Conservation (phyloP, 2,888 invertebrate species). For the Tenthredo livida region DNA sequence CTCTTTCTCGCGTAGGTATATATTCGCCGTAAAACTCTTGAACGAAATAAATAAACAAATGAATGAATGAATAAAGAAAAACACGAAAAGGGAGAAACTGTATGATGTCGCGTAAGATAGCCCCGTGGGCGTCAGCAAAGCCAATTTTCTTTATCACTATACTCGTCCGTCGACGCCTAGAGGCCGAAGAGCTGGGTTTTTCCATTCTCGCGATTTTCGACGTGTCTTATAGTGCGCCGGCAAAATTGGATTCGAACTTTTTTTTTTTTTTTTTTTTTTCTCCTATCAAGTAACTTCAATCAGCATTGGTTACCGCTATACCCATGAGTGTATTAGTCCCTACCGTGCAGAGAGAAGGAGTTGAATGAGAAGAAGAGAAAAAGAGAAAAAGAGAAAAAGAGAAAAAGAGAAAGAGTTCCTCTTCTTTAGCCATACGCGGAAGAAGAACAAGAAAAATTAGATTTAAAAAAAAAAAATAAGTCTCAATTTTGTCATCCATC, state of each 20-base stretch:
- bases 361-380: constrained; percentile 7
- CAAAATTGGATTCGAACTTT: constrained; percentile 44
- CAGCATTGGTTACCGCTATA: constrained; percentile 18
- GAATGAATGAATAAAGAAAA: not conserved
- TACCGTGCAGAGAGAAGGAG: not conserved
- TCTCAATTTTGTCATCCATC: too few species aligned
- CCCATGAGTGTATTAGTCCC: not conserved
- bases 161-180: not conserved
- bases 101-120: not conserved
- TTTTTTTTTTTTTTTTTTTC: constrained; percentile 12
- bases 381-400: not conserved
- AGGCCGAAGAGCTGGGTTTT: not conserved
- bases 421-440: not conserved
- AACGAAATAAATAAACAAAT: not conserved
- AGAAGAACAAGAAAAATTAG: too few species aligned
- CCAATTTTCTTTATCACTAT: constrained; percentile 23
- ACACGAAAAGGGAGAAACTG: not conserved
- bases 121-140: not conserved
- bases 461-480: too few species aligned
- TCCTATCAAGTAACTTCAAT: constrained; percentile 38
- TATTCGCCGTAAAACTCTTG: not conserved
- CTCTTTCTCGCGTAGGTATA: not conserved
- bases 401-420: not conserved
- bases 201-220: constrained; percentile 8
- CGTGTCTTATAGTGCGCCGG: constrained; percentile 14